Evolutionary conservation across 2,888 invertebrate species (phyloP).

Genomic region (Oligia strigilis): DNA sequence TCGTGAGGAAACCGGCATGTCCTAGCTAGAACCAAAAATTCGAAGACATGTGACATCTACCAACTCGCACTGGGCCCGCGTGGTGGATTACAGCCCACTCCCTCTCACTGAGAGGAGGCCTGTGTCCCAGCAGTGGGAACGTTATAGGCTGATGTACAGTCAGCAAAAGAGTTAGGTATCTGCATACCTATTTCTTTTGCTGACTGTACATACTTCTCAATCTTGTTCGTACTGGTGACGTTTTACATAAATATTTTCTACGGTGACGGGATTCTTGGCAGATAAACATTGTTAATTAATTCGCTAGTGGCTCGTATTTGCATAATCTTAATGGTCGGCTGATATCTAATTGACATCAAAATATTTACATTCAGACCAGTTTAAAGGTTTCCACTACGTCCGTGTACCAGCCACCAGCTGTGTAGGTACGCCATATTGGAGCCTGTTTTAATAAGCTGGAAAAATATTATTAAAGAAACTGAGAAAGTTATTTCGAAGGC

Average conservation of each 20-base stretch:
- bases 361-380: slow-evolving; percentile 57
- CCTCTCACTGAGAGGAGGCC: too few relatives aligned
- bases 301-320: slow-evolving; percentile 60
- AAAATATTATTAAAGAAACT: slow-evolving; percentile 16
- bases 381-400: slow-evolving; percentile 32
- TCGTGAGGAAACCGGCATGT: too few relatives aligned
- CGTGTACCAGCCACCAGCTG: slow-evolving; percentile 20
- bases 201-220: background rate
- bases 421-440: slow-evolving; percentile 8
- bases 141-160: too few relatives aligned
- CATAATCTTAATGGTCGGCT: slow-evolving; percentile 51
- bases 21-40: too few relatives aligned
- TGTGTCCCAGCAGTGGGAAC: too few relatives aligned
- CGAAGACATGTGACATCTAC: too few relatives aligned
- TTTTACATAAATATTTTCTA: slow-evolving; percentile 36
- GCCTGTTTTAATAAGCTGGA: slow-evolving; percentile 18
- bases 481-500: slow-evolving; percentile 9
- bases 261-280: slow-evolving; percentile 45
- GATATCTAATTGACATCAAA: slow-evolving; percentile 63
- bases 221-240: slow-evolving; percentile 19
- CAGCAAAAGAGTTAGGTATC: too few relatives aligned
- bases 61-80: too few relatives aligned
- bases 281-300: slow-evolving; percentile 61
- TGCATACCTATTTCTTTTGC: too few relatives aligned
- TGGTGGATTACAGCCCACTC: too few relatives aligned